Evolutionary conservation across 37 sponge, comb jelly and placozoan genomes (phyloP).

Genomic region (Hexactinellida sp.): DNA sequence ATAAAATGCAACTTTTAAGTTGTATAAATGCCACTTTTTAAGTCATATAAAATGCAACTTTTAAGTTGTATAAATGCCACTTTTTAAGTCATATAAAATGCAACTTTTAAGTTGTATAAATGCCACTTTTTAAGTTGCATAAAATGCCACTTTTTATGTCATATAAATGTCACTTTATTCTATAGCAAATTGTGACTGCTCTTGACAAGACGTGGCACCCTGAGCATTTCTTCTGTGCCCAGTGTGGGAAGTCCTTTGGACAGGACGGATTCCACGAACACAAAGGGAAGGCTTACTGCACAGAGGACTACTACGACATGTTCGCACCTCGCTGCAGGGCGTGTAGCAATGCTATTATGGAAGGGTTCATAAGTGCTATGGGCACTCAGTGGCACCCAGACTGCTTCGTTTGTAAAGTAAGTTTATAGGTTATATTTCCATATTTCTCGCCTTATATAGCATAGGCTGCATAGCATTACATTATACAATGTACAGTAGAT

Average conservation of each 20-base stretch:
- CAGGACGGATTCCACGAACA: conserved; percentile 81
- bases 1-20: too few species aligned
- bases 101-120: too few species aligned
- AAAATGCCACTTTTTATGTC: too few species aligned
- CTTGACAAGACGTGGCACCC: conserved; percentile 96
- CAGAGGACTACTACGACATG: conserved; percentile 90
- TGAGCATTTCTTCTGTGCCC: conserved; percentile 92
- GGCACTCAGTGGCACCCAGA: conserved; percentile 87
- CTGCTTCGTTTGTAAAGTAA: conserved; percentile 91
- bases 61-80: too few species aligned
- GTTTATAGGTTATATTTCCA: not conserved
- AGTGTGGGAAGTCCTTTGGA: conserved; percentile 86
- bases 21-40: too few species aligned
- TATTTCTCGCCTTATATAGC: not conserved
- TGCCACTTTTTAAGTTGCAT: too few species aligned
- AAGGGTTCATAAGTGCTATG: conserved; percentile 81
- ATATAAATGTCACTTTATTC: conserved; percentile 12
- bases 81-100: too few species aligned
- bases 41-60: too few species aligned
- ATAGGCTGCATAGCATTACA: not conserved
- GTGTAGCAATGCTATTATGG: conserved; percentile 82
- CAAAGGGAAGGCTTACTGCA: conserved; percentile 89
- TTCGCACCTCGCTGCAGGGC: conserved; percentile 86
- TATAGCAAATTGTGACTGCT: conserved; percentile 79
- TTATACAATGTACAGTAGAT: too few species aligned